Conservation (phyloP, 2,888 invertebrate species). For the Mythimna vitellina region DNA sequence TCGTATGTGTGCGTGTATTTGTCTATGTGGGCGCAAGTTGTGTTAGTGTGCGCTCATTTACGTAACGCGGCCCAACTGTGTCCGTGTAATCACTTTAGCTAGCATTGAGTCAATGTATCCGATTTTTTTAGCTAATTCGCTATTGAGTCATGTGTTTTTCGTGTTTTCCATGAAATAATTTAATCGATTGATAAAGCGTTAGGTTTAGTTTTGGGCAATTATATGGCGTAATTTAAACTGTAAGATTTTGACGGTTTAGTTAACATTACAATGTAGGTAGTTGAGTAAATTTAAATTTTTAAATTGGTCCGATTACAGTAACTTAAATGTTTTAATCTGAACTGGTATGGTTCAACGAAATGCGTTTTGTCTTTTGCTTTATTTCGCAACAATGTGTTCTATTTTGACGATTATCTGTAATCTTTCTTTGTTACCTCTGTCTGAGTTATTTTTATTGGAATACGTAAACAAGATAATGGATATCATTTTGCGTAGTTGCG, state of each 20-base stretch:
- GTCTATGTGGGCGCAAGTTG: slow-evolving; percentile 71
- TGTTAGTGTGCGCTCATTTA: slow-evolving; percentile 84
- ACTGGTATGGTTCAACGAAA: background rate
- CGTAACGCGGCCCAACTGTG: slow-evolving; percentile 83
- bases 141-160: slow-evolving; percentile 88
- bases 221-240: slow-evolving; percentile 70
- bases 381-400: slow-evolving; percentile 35
- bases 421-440: slow-evolving; percentile 56
- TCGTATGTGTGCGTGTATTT: slow-evolving; percentile 52
- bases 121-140: slow-evolving; percentile 87
- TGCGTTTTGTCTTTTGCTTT: slow-evolving; percentile 31
- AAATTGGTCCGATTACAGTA: slow-evolving; percentile 44
- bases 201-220: slow-evolving; percentile 69
- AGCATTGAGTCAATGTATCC: slow-evolving; percentile 87
- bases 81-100: slow-evolving; percentile 84
- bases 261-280: slow-evolving; percentile 42
- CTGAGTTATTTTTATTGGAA: slow-evolving; percentile 45
- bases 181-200: slow-evolving; percentile 76
- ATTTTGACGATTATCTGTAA: slow-evolving; percentile 37
- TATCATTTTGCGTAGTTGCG: slow-evolving; percentile 38
- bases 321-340: slow-evolving; percentile 42
- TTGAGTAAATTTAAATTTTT: slow-evolving; percentile 61
- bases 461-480: slow-evolving; percentile 60
- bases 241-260: slow-evolving; percentile 54
- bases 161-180: slow-evolving; percentile 68